phyloP scores from a whole-genome alignment of 2,888 invertebrate genomes.

The Pyrgus malvae region DNA sequence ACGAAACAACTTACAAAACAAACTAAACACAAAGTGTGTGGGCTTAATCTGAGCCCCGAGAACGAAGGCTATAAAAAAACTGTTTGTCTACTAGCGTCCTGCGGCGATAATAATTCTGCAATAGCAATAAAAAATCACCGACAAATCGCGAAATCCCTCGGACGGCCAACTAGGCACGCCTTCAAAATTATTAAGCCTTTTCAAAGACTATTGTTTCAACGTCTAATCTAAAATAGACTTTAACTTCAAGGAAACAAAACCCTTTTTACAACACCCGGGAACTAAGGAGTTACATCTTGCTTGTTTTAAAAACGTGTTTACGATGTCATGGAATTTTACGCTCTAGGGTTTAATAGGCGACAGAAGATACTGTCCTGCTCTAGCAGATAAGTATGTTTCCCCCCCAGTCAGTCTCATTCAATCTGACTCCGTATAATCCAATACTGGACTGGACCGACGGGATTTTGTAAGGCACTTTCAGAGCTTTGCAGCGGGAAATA shows the following conservation, averaged over 20 bases:
- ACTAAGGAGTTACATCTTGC: slow-evolving; percentile 42
- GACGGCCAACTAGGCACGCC: slow-evolving; percentile 76
- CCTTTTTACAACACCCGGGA: slow-evolving; percentile 29
- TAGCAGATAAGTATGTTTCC: slow-evolving; percentile 35
- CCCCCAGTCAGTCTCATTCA: slow-evolving; percentile 60
- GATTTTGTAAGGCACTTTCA: slow-evolving; percentile 60
- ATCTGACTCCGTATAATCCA: slow-evolving; percentile 67
- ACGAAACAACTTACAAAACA: slow-evolving; percentile 1
- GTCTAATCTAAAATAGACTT: slow-evolving; percentile 37
- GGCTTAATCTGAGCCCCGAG: slow-evolving; percentile 22
- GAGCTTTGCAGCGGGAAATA: slow-evolving; percentile 53
- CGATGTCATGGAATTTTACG: slow-evolving; percentile 72
- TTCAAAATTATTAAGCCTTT: slow-evolving; percentile 76
- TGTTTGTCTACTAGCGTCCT: slow-evolving; percentile 56
- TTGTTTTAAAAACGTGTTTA: slow-evolving; percentile 60
- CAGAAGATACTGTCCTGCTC: slow-evolving; percentile 35
- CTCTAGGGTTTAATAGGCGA: slow-evolving; percentile 63
- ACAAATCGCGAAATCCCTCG: slow-evolving; percentile 73
- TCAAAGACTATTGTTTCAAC: slow-evolving; percentile 40
- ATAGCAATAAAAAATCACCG: slow-evolving; percentile 70
- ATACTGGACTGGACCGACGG: slow-evolving; percentile 58
- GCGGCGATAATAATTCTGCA: slow-evolving; percentile 66
- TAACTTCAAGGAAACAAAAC: slow-evolving; percentile 29
- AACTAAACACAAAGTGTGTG: not conserved
- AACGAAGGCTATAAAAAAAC: slow-evolving; percentile 42